Conservation (phyloP, 2,797 vertebrate species). For the Rhinophrynus dorsalis region DNA sequence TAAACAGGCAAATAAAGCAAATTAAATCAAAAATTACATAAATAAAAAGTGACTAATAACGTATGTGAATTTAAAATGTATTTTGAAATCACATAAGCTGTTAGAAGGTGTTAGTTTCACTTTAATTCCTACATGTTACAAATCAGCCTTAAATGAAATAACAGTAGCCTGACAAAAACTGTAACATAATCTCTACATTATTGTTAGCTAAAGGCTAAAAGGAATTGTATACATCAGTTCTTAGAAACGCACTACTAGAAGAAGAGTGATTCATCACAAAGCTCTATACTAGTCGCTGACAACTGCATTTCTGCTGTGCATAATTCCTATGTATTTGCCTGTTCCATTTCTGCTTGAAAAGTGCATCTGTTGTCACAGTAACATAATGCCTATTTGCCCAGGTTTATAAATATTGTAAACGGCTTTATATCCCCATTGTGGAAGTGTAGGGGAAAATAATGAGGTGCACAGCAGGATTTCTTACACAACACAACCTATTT, state of each 20-base stretch:
- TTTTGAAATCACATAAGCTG: no score
- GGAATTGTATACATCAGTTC: background rate
- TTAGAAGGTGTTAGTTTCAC: background rate
- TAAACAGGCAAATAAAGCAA: no score
- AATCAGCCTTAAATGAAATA: background rate
- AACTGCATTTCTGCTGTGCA: background rate
- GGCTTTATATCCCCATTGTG: constrained; percentile 16
- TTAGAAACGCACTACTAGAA: background rate
- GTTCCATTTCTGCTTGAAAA: background rate
- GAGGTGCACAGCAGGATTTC: background rate
- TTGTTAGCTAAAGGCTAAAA: background rate
- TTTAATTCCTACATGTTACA: background rate
- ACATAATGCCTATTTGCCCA: constrained; percentile 2
- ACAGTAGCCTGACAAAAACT: background rate
- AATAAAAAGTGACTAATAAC: no score
- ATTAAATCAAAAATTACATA: no score
- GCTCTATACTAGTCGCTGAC: no score
- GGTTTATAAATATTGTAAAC: constrained; percentile 32
- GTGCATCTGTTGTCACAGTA: constrained; percentile 14
- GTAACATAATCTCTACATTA: background rate
- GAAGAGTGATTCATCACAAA: no score
- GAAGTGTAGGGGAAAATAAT: background rate
- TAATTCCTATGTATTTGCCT: background rate
- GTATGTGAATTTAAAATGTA: no score
- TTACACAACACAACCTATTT: background rate